Percentiles rank a stretch among this genome's conserved stretches.
phyloP scores from a whole-genome alignment of 1,140 invertebrate genomes.

The Doryteuthis pealeii region DNA sequence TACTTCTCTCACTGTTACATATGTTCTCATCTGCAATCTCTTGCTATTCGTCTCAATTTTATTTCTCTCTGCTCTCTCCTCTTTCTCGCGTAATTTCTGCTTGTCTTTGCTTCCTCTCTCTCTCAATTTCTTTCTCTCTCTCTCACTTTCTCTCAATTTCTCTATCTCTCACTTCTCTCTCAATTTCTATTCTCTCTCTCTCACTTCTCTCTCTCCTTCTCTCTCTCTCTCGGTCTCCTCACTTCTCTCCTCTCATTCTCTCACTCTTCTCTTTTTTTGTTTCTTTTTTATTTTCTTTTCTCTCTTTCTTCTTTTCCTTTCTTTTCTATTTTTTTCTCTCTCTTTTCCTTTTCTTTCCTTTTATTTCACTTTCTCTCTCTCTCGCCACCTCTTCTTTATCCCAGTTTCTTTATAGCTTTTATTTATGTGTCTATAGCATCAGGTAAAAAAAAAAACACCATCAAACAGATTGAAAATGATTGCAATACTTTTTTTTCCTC shows the following conservation, averaged over 20 bases:
- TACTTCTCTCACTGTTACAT: too few species aligned
- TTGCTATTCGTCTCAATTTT: too few species aligned
- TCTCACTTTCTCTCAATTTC: background rate
- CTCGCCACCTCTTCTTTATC: background rate
- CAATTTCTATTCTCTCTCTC: background rate
- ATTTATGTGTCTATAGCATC: too few species aligned
- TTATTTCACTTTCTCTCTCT: background rate
- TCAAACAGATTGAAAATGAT: too few species aligned
- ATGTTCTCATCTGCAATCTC: too few species aligned
- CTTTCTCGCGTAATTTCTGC: background rate
- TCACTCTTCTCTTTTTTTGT: background rate
- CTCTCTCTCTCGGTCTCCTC: background rate
- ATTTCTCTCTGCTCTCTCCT: background rate
- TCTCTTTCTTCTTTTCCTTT: background rate
- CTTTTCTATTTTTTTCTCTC: background rate
- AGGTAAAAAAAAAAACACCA: too few species aligned
- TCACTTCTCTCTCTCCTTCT: too few species aligned
- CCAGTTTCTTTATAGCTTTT: background rate
- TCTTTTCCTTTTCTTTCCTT: background rate
- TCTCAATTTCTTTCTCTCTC: background rate
- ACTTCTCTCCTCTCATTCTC: background rate
- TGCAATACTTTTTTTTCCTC: too few species aligned
- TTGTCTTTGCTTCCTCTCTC: too few species aligned
- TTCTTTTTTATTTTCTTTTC: background rate
- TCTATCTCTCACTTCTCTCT: too few species aligned